Percentiles rank a stretch among this genome's conserved stretches.
These are phyloP conservation scores for Himantopus leucocephalus DNA, from an alignment of 2,113 vertebrate species.

Conservation along the genomic window DNA sequence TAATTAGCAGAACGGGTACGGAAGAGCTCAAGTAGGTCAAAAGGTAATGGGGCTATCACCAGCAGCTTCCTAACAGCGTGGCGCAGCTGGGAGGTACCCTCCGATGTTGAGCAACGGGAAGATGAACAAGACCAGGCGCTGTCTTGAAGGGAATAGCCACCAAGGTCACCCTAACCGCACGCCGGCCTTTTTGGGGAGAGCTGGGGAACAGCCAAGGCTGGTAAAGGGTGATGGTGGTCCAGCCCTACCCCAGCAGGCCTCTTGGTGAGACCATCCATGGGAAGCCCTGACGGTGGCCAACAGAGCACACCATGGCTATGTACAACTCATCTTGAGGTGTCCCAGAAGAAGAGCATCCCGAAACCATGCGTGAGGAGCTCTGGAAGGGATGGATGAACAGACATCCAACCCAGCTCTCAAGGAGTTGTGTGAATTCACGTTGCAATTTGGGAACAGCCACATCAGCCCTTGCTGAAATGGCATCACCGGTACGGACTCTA, in stretches of 20 bases:
- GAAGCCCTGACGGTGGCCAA: neutral
- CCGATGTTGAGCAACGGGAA: neutral
- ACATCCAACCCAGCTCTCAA: neutral
- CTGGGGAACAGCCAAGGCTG: fast-evolving
- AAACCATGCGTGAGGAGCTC: neutral
- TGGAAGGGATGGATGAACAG: neutral
- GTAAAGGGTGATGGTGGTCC: neutral
- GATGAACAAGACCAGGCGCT: neutral
- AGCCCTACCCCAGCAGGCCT: neutral
- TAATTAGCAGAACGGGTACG: slow-evolving; percentile 4
- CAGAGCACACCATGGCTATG: neutral
- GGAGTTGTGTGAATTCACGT: neutral
- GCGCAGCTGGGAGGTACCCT: neutral
- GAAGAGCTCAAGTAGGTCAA: slow-evolving; percentile 55
- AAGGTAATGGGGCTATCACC: slow-evolving; percentile 47
- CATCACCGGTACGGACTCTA: fast-evolving
- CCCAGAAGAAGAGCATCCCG: fast-evolving
- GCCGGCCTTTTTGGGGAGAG: neutral
- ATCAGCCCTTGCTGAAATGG: neutral
- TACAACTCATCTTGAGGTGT: neutral
- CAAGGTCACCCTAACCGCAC: neutral
- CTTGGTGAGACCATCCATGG: neutral
- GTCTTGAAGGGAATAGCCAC: neutral
- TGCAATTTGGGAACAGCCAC: neutral
- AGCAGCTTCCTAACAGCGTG: neutral